A percentile compares a stretch with the other conserved stretches of the same genome.
Conservation (phyloP, 2,113 vertebrate genomes). For the Lates calcarifer region DNA sequence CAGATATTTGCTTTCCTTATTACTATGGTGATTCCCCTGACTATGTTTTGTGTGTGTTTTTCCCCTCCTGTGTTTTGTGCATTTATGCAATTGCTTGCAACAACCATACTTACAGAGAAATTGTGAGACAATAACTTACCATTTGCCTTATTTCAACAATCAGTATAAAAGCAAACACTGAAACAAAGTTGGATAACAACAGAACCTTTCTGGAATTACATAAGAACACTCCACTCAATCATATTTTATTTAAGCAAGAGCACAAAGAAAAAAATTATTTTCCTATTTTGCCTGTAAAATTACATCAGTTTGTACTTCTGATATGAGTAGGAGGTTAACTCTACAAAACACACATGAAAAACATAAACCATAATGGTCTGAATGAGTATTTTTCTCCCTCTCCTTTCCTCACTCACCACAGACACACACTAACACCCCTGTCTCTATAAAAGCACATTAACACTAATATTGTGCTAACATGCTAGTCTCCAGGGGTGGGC, state of each 20-base stretch:
- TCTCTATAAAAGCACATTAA: slow-evolving; percentile 84
- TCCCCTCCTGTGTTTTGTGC: neutral
- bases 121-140: neutral
- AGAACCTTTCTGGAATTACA: neutral
- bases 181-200: neutral
- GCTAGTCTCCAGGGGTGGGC: slow-evolving; percentile 83
- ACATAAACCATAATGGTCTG: too few relatives aligned
- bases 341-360: neutral
- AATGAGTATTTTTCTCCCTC: neutral
- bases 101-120: neutral
- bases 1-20: neutral
- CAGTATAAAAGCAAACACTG: neutral
- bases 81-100: neutral
- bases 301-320: neutral
- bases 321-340: neutral
- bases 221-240: neutral
- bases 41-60: neutral
- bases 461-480: slow-evolving; percentile 85
- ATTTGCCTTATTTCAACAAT: neutral
- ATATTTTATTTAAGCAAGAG: too few relatives aligned
- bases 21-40: neutral
- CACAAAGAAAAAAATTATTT: neutral
- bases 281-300: neutral
- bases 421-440: neutral
- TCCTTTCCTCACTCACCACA: neutral